A percentile compares a stretch with the other conserved stretches of the same genome.
phyloP scores from a whole-genome alignment of 2,888 invertebrate genomes.

The Euphydryas editha region DNA sequence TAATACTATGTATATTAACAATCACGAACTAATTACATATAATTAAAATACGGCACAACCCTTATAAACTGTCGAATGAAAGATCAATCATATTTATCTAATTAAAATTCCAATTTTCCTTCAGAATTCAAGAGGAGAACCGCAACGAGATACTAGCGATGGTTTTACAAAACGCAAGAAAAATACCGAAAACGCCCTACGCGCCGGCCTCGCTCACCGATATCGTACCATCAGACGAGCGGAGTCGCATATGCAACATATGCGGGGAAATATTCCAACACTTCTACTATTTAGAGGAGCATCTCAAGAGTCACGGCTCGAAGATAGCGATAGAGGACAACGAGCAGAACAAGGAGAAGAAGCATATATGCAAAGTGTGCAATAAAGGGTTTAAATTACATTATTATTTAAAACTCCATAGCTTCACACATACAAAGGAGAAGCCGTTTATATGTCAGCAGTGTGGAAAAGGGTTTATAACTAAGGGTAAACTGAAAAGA shows the following conservation, averaged over 20 bases:
- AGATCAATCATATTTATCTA: too few species aligned
- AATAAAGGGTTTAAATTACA: conserved; percentile 73
- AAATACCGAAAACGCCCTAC: conserved; percentile 61
- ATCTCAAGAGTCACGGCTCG: conserved; percentile 71
- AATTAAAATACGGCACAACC: too few species aligned
- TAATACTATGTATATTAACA: too few species aligned
- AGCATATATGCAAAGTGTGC: conserved; percentile 68
- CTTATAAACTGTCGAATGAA: too few species aligned
- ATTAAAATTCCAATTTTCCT: neutral
- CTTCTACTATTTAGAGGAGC: conserved; percentile 75
- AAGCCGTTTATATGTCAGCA: conserved; percentile 76
- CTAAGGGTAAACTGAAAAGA: conserved; percentile 71
- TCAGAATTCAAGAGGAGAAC: conserved; percentile 70
- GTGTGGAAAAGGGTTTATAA: conserved; percentile 77
- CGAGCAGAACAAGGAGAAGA: conserved; percentile 61
- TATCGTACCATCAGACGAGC: conserved; percentile 58
- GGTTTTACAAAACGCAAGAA: conserved; percentile 74
- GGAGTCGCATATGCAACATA: conserved; percentile 73
- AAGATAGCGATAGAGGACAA: conserved; percentile 64
- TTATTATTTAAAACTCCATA: conserved; percentile 73
- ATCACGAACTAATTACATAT: too few species aligned
- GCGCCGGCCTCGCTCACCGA: conserved; percentile 43
- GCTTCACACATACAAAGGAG: conserved; percentile 74
- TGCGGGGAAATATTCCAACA: conserved; percentile 77
- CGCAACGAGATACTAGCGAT: conserved; percentile 71